These are phyloP conservation scores for Bilobella aurantiaca DNA, from an alignment of 1,140 invertebrate genomes.

Conservation along the genomic window DNA sequence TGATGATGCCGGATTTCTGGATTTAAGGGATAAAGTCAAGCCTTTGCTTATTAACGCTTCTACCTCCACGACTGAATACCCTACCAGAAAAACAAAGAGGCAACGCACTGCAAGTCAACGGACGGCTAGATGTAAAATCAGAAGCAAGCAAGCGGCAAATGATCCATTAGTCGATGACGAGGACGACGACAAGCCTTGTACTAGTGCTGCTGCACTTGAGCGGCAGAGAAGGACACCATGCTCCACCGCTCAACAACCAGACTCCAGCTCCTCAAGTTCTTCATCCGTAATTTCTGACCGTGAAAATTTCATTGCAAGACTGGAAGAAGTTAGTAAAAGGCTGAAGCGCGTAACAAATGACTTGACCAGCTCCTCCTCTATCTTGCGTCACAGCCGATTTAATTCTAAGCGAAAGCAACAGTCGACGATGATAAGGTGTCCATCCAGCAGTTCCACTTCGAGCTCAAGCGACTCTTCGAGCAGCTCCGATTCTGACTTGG, in stretches of 20 bases:
- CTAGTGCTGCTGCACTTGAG: not conserved
- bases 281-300: not conserved
- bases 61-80: not conserved
- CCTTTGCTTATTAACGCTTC: not conserved
- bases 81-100: not conserved
- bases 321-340: not conserved
- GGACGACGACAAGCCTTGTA: not conserved
- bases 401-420: not conserved
- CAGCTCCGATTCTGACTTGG: not conserved
- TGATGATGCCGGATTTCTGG: not conserved
- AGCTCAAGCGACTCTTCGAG: not conserved
- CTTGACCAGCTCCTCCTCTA: not conserved
- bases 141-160: not conserved
- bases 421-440: not conserved
- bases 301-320: not conserved
- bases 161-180: not conserved
- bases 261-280: not conserved
- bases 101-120: too few relatives aligned
- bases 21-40: not conserved
- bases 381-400: not conserved
- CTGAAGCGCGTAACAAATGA: not conserved
- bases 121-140: not conserved
- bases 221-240: not conserved
- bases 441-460: not conserved
- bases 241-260: not conserved